Base-by-base conservation (phyloP, 2,797 vertebrate species). In the Xiphorhynchus erythropygius region DNA sequence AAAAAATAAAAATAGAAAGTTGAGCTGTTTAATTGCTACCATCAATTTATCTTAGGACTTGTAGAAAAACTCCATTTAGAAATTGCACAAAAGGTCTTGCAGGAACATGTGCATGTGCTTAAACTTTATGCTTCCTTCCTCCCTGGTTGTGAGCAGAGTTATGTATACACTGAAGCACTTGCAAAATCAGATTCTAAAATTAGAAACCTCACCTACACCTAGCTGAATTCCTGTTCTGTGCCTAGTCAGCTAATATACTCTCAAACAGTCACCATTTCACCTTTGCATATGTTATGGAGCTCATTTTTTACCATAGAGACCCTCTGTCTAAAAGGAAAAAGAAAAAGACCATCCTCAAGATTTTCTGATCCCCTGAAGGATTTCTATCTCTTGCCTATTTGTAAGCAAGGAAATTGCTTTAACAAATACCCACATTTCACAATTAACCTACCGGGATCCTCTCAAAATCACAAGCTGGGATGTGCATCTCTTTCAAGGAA, bases 331-430 rank as follows among this genome's bases (percentile, higher is more conserved):
- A 95, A 96, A 93, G 39, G 9, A 60, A 84, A 60, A 59, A 55
- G 28, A 50, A 59, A 92, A 86, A 70, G 15, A 62, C 22, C 21
- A 71, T 78, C 70, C 46, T 70, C 27, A 44, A 75, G 65, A 15
- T 69, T 33, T 74, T 78, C 50, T 71, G 18, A 84, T 83, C 27
- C 33, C 42, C 13, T 81, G 49, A 67, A 94, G 57, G 33, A 41
- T 73, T 93, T 65, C 37, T 56, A 17, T 94, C 69, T 71, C 33
- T 64, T 79, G 41, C 33, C 9, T 77, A 82, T 44, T 89, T 85
- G 68, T 62, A 67, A 75, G 39, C 30, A 70, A 94, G 28, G n/a
- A 92, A 94, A 94, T 86, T 69, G 15, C 64, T 96, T 86, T 92
- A 90, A 85, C 21, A 91, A 95, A 86, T 73, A 93, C 2, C 22